phyloP scores from a whole-genome alignment of 2,888 invertebrate species.

The Morpho helenor region DNA sequence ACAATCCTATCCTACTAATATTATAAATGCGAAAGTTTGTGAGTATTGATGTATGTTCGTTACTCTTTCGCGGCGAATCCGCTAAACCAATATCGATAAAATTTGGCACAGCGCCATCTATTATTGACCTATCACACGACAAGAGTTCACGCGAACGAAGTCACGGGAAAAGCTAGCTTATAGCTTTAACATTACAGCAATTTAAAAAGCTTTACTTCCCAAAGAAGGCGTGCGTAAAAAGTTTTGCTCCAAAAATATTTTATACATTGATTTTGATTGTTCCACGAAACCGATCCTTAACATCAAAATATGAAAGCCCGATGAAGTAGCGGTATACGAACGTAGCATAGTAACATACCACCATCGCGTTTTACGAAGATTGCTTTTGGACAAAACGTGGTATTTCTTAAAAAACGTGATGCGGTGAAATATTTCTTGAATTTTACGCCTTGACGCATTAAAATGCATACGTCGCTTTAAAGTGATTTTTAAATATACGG shows the following conservation, averaged over 20 bases:
- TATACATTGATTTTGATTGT: not conserved
- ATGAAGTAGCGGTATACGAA: slow-evolving; percentile 30
- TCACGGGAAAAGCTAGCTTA: no score
- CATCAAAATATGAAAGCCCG: slow-evolving; percentile 42
- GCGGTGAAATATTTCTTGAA: slow-evolving; percentile 17
- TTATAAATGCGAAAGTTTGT: no score
- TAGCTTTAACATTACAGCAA: no score
- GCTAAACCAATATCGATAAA: no score
- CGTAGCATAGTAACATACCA: slow-evolving; percentile 21
- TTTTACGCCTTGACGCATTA: slow-evolving; percentile 11
- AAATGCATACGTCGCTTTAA: not conserved
- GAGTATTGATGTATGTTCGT: no score
- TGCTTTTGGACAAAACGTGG: slow-evolving; percentile 45
- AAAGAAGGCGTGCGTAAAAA: no score
- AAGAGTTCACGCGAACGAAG: no score
- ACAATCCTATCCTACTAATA: no score
- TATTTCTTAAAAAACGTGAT: slow-evolving; percentile 23
- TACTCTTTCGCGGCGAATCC: no score
- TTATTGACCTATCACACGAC: no score
- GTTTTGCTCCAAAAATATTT: not conserved
- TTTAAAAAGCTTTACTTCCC: no score
- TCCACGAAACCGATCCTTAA: slow-evolving; percentile 33
- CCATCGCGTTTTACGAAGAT: slow-evolving; percentile 57
- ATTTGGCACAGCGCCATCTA: no score
- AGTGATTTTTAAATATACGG: slow-evolving; percentile 4